Base-by-base conservation (phyloP, 2,888 invertebrate genomes). In the Ornithoptera priamus region DNA sequence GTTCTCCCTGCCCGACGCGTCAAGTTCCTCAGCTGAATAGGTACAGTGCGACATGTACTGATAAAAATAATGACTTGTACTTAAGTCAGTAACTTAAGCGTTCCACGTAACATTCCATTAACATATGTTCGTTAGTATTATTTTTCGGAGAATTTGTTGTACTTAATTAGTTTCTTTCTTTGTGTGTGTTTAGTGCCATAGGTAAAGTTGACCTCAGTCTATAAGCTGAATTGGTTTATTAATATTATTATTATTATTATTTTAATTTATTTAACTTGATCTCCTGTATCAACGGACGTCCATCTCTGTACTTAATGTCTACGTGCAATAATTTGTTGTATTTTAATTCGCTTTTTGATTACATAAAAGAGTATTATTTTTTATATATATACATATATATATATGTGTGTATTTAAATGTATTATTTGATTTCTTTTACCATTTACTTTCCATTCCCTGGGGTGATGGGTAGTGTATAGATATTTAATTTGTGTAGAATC, bases 141-240 rank as follows among this genome's bases (percentile, higher is more conserved):
- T 72, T 75, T 70, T 68, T 71, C 70, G 73, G 71, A 71, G 72
- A 69, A 73, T 75, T 72, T 72, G 72, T 72, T 67, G 56, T 62
- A 36, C 18, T 42, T 42, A 62, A 65, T 18, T 36, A 62, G 67
- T 66, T 68, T 72, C 70, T 71, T 67, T 22, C 22, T 68, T 66
- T 72, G 30, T 78, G 56, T 78, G 78, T 79, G 81, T 74, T 76
- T 87, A 88, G 89, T 90, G 89, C 89, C 89, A 90, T 90, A 88
- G 83, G 82, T 79, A 74, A 81, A 78, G 74, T 66, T 12, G 73
- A 72, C 76, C 73, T 76, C 75, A 71, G 46, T 62, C 2, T 17
- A n/a, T 20, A 2, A 22, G 24, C 46, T 24, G n/a, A 61, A 61
- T 61, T 61, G 18, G n/a, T 57, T n/a, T 57, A 57, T 22, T 56